Evolutionary conservation across 2,797 vertebrate genomes (phyloP).

Genomic region (Astyanax mexicanus): DNA sequence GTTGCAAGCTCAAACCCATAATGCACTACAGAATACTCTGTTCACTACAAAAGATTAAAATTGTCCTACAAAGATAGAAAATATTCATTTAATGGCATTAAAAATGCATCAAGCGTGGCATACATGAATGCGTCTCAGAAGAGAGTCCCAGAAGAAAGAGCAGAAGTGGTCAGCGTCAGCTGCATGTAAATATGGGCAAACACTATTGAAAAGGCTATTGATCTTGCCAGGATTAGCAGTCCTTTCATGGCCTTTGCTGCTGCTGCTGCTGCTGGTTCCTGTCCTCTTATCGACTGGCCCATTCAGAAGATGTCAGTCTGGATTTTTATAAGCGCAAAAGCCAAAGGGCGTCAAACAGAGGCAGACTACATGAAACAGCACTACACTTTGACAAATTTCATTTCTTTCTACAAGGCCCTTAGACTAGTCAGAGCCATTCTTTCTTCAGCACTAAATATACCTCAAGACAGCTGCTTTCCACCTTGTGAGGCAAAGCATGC

Average conservation of each 20-base stretch:
- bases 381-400: constrained; percentile 4
- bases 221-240: constrained; percentile 63
- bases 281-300: constrained; percentile 32
- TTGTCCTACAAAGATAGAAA: background rate
- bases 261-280: constrained; percentile 30
- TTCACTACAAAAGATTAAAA: background rate
- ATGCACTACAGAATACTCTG: background rate
- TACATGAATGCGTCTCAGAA: constrained; percentile 46
- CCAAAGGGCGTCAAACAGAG: constrained; percentile 7
- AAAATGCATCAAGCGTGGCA: background rate
- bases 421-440: background rate
- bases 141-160: constrained; percentile 14
- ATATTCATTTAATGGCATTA: background rate
- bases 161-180: constrained; percentile 26
- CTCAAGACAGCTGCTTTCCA: too few relatives aligned
- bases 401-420: background rate
- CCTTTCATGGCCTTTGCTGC: constrained; percentile 46
- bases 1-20: background rate
- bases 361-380: constrained; percentile 20
- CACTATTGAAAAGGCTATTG: constrained; percentile 61
- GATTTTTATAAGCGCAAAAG: constrained; percentile 21
- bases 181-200: constrained; percentile 65
- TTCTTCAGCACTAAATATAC: background rate
- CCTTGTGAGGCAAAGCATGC: too few relatives aligned
- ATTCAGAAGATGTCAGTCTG: constrained; percentile 29